Conservation (phyloP, 2,888 invertebrate species). For the Cylindroiulus punctatus region DNA sequence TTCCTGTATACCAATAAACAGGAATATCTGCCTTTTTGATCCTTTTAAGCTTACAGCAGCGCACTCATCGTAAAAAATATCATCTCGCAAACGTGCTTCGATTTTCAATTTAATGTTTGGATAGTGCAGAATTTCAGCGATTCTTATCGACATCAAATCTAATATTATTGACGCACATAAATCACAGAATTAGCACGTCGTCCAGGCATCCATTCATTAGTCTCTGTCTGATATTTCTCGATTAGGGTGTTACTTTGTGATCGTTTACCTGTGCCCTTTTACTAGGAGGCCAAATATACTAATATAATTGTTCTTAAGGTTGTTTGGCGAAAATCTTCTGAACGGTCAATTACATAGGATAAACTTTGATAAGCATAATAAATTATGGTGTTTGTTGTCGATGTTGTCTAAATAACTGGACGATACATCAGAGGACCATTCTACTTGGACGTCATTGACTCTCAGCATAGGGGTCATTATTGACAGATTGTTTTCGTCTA, state of each 20-base stretch:
- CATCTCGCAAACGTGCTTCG: neutral
- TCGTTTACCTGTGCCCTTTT: neutral
- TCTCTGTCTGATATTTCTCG: neutral
- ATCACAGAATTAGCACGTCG: neutral
- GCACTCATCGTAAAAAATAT: constrained; percentile 24
- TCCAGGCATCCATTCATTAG: neutral
- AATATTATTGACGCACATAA: neutral
- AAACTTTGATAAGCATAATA: too few relatives aligned
- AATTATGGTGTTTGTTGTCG: too few relatives aligned
- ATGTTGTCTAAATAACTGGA: too few relatives aligned
- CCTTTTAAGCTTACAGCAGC: neutral
- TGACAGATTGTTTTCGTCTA: too few relatives aligned
- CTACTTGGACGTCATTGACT: too few relatives aligned
- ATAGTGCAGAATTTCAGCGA: neutral
- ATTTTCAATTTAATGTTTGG: constrained; percentile 12
- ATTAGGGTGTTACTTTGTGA: constrained; percentile 26
- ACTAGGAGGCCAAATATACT: neutral
- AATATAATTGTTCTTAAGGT: neutral
- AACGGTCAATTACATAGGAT: neutral
- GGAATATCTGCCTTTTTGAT: neutral
- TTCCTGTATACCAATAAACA: too few relatives aligned
- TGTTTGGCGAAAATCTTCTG: neutral
- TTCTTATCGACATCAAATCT: neutral
- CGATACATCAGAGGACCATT: too few relatives aligned
- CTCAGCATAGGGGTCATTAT: too few relatives aligned